phyloP scores from a whole-genome alignment of 2,113 vertebrate species.

The Candoia aspera region DNA sequence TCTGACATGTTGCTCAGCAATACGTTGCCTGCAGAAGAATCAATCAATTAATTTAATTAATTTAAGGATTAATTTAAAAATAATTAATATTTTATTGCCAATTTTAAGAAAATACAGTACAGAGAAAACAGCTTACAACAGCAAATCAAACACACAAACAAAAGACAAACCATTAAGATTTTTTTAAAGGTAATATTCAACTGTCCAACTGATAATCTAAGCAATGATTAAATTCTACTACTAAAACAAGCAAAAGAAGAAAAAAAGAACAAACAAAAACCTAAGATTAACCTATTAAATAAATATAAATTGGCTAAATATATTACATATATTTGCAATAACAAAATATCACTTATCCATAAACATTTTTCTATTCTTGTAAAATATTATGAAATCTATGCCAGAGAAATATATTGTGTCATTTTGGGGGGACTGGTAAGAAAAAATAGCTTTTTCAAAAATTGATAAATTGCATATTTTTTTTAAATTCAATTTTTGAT shows the following conservation, averaged over 20 bases:
- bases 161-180: background rate
- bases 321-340: too few relatives aligned
- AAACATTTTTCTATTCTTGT: too few relatives aligned
- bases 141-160: background rate
- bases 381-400: too few relatives aligned
- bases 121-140: background rate
- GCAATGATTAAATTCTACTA: background rate
- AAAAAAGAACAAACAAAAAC: background rate
- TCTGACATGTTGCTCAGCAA: background rate
- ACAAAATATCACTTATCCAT: too few relatives aligned
- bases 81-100: background rate
- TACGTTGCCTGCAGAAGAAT: background rate
- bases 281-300: background rate
- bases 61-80: background rate
- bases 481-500: too few relatives aligned
- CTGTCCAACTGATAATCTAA: background rate
- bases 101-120: background rate
- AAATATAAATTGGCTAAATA: background rate
- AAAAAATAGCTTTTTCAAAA: too few relatives aligned
- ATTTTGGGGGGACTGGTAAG: too few relatives aligned
- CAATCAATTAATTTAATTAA: background rate
- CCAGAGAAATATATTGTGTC: too few relatives aligned
- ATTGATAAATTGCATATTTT: too few relatives aligned
- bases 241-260: background rate
- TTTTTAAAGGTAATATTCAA: background rate